These are phyloP conservation scores for Zaprionus ornatus DNA, from an alignment of 1,140 invertebrate genomes.

Conservation along the genomic window DNA sequence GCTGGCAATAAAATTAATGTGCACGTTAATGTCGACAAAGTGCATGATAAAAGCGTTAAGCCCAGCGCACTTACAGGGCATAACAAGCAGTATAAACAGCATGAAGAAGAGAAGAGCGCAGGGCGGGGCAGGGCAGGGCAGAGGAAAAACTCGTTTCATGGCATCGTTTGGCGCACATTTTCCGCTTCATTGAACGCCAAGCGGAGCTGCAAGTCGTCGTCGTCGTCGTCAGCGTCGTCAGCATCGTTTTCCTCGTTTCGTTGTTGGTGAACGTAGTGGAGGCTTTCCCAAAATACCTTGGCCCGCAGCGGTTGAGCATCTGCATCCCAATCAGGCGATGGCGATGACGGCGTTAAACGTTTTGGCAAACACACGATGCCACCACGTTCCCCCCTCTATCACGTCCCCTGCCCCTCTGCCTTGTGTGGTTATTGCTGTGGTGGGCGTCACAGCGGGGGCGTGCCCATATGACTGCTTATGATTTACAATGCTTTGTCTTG, in stretches of 20 bases:
- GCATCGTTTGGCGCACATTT: conserved; percentile 76
- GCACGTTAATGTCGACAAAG: background rate
- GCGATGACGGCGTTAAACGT: conserved; percentile 77
- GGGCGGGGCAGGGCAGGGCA: background rate
- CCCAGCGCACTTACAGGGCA: conserved; percentile 24
- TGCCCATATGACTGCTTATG: conserved; percentile 77
- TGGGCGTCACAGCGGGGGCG: conserved; percentile 58
- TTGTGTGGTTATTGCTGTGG: conserved; percentile 27
- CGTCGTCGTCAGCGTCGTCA: background rate
- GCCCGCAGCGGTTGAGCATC: conserved; percentile 64
- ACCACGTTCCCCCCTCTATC: background rate
- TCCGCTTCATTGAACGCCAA: conserved; percentile 75
- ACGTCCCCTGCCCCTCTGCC: background rate
- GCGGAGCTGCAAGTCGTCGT: conserved; percentile 39
- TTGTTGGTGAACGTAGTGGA: conserved; percentile 9
- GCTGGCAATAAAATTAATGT: conserved; percentile 7
- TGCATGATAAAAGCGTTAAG: conserved; percentile 17
- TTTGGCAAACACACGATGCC: conserved; percentile 71
- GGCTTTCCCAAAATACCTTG: conserved; percentile 61
- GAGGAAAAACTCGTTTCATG: conserved; percentile 69
- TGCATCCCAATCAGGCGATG: conserved; percentile 66
- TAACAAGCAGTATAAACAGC: conserved; percentile 34
- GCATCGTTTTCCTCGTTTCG: conserved; percentile 17
- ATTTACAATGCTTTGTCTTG: conserved; percentile 74
- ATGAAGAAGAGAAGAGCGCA: conserved; percentile 9